Base-by-base conservation (phyloP, 1,140 invertebrate genomes). In the Pseudomyrmex flavicornis region DNA sequence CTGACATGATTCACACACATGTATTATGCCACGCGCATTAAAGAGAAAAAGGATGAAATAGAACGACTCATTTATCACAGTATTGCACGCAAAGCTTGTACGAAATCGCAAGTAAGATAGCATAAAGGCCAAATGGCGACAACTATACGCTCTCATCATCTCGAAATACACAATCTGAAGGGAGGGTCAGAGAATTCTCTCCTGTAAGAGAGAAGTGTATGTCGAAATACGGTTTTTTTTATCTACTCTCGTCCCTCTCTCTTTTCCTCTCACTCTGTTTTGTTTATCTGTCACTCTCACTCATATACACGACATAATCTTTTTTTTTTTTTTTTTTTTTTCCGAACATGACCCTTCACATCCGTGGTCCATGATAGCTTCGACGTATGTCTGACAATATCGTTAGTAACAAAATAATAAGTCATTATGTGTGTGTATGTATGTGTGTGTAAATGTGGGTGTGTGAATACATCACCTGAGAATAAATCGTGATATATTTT, bases 21-120 rank as follows among this genome's bases (percentile, higher is more conserved):
- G 50, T 52, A 52, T 52, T 35, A 22, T 62, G 69, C 72, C 35
- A 50, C 48, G 87, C 85, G 65, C 54, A 70, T 72, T 12, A 90
- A 89, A 87, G 86, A 79, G 88, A 92, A 89, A 90, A 85, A 85
- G 86, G 90, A 92, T 89, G 85, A 86, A 90, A 89, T 91, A 92
- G 88, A 92, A 89, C 90, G 91, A 92, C 88, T 89, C 92, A 92
- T 92, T 91, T 92, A 93, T 93, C 92, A 93, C 91, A 93, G 91
- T 92, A 92, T 89, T 85, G 91, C 91, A 91, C 87, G 90, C 92
- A 91, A 93, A 93, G 91, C 91, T 89, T 92, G 80, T 92, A 91
- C 90, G 88, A 92, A 89, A 88, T 93, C 88, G 91, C 89, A 92
- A 90, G 88, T 91, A 92, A 89, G 91, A 91, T 87, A 92, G 90